These are phyloP conservation scores for Ypsolopha scabrella DNA, from an alignment of 2,888 invertebrate species.

Conservation along the genomic window DNA sequence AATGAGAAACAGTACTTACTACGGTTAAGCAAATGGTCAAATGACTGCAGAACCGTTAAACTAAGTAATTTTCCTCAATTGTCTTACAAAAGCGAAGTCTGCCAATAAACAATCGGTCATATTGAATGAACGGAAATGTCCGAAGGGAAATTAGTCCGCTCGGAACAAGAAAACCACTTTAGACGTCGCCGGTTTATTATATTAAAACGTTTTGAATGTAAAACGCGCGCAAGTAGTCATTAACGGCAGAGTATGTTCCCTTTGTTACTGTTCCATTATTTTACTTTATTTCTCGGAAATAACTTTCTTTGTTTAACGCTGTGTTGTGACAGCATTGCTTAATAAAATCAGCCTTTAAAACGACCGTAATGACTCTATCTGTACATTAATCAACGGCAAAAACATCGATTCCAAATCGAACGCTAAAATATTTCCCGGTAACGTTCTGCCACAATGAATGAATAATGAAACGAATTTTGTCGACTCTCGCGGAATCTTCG, in stretches of 20 bases:
- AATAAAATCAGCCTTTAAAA: not conserved
- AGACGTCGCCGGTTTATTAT: conserved; percentile 56
- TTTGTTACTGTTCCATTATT: not conserved
- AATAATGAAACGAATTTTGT: conserved; percentile 14
- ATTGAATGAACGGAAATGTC: conserved; percentile 69
- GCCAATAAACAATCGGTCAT: conserved; percentile 67
- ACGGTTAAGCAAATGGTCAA: conserved; percentile 2
- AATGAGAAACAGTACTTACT: not conserved
- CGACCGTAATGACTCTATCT: not conserved
- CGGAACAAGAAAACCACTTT: conserved; percentile 66
- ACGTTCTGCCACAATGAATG: conserved; percentile 13
- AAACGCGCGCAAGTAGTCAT: not conserved
- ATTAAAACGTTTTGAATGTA: conserved; percentile 47
- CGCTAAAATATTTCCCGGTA: conserved; percentile 10
- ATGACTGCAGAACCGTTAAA: conserved; percentile 30
- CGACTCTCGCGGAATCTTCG: conserved; percentile 16
- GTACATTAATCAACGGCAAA: conserved; percentile 10
- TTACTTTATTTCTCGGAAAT: not conserved
- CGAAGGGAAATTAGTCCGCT: conserved; percentile 57
- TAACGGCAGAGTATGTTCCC: not conserved
- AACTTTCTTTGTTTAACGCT: not conserved
- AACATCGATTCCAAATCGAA: conserved; percentile 3
- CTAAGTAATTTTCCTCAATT: conserved; percentile 57
- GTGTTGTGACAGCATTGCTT: not conserved
- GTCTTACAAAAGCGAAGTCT: conserved; percentile 51